Base-by-base conservation (phyloP, 2,888 invertebrate genomes). In the Tetrapedia diversipes region DNA sequence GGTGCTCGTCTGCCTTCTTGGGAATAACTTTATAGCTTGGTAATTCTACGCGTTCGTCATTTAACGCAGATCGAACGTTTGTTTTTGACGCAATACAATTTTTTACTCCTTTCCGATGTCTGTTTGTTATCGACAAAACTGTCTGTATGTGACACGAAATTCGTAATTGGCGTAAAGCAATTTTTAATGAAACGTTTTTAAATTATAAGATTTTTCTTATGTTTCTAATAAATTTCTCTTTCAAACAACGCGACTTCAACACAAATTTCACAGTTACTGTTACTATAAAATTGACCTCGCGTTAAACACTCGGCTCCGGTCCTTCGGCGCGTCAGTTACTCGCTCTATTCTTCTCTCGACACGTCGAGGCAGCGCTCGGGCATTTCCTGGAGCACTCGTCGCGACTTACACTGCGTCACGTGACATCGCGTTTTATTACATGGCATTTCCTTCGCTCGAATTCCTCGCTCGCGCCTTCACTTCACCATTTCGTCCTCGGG, bases 351-450 rank as follows among this genome's bases (percentile, higher is more conserved):
- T n/a, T 29, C 45, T 60, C 60, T 22, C 32, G n/a, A 6, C 19
- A 11, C 16, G 64, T 16, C 47, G 61, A 61, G n/a, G 51, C 51
- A 27, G 37, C 61, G 61, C 37, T n/a, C n/a, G n/a, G n/a, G 51
- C 51, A 59, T 59, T 63, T 56, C 65, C 34, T 65, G 34, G 29
- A 22, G 45, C 60, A 22, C 22, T 60, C 45, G 45, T 19, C 29
- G 47, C 4, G 43, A 45, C 59, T 16, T 22, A 10, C 24, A 43
- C 19, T 19, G 57, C 19, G 45, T 65, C 56, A 45, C 54, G 65
- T 45, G 65, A 56, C 65, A 43, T 65, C 65, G 56, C 65, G 65
- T 56, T 65, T 65, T 45, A 45, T 65, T 56, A 45, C 65, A 14
- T 24, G 65, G 56, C 29, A 56, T 56, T 65, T 65, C 45, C 57